phyloP scores from a whole-genome alignment of 2,113 vertebrate species.

The Mesitornis unicolor region DNA sequence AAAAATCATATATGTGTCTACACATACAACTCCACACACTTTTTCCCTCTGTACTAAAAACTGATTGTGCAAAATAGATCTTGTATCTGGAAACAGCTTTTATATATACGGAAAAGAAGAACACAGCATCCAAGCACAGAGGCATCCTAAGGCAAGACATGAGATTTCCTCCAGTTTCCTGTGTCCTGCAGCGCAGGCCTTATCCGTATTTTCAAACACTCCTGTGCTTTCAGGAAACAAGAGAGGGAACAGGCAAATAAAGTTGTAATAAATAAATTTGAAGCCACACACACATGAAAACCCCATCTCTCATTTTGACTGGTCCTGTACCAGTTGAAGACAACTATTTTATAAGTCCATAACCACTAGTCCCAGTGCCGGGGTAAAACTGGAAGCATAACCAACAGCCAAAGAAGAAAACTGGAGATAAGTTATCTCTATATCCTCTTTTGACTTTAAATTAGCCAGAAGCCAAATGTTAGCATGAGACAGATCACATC shows the following conservation, averaged over 20 bases:
- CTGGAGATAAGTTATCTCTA: neutral
- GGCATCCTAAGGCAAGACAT: neutral
- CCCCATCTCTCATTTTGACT: neutral
- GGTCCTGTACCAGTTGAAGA: neutral
- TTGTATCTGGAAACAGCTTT: neutral
- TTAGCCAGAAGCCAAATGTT: neutral
- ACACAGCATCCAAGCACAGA: neutral
- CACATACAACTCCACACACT: accelerated
- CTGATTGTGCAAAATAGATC: neutral
- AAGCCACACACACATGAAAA: neutral
- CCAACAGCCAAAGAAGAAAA: neutral
- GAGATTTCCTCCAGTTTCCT: neutral
- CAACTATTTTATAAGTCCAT: neutral
- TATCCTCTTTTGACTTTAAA: neutral
- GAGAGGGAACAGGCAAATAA: neutral
- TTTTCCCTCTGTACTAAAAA: neutral
- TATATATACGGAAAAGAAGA: neutral
- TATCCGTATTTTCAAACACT: neutral
- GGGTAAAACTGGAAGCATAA: neutral
- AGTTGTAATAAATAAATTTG: neutral
- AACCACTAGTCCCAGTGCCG: neutral
- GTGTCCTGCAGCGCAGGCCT: neutral
- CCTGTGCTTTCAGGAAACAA: neutral
- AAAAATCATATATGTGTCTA: neutral
- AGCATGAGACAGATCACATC: neutral